phyloP scores from a whole-genome alignment of 2,797 vertebrate species.

The Argentina silus region DNA sequence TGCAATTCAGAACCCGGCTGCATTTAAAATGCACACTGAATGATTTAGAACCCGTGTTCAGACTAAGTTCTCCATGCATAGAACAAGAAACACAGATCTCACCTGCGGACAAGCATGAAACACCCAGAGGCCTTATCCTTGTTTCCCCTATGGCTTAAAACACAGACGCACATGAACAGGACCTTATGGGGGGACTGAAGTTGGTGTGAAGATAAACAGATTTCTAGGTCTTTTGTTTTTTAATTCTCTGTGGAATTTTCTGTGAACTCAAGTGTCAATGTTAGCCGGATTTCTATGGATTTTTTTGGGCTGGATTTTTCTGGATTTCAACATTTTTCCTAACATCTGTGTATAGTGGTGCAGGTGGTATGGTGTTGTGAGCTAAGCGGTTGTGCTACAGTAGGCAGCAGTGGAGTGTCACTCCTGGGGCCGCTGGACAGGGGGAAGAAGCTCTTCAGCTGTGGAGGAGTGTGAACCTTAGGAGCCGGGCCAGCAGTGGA shows the following conservation, averaged over 20 bases:
- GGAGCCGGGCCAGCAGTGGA: constrained; percentile 50
- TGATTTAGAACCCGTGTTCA: constrained; percentile 67
- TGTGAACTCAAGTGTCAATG: too few relatives aligned
- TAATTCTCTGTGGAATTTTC: neutral
- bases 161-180: constrained; percentile 32
- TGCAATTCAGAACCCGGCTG: constrained; percentile 31
- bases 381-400: neutral
- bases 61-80: constrained; percentile 44
- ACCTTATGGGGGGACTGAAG: too few relatives aligned
- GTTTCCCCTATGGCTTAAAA: constrained; percentile 53
- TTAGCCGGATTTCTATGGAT: too few relatives aligned
- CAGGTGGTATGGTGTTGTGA: neutral
- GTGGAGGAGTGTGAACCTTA: constrained; percentile 55
- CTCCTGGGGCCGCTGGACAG: neutral
- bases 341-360: too few relatives aligned
- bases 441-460: constrained; percentile 23
- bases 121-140: constrained; percentile 34
- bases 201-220: too few relatives aligned
- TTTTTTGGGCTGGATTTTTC: too few relatives aligned
- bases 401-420: constrained; percentile 34
- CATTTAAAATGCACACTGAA: constrained; percentile 72
- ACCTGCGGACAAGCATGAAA: constrained; percentile 1
- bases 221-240: constrained; percentile 4
- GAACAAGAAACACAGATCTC: constrained; percentile 53
- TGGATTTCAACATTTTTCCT: too few relatives aligned